Evolutionary conservation across 2,888 invertebrate species (phyloP), one percentile per base, ranked within the genome.

Genomic region (Tetramorium bicarinatum): DNA sequence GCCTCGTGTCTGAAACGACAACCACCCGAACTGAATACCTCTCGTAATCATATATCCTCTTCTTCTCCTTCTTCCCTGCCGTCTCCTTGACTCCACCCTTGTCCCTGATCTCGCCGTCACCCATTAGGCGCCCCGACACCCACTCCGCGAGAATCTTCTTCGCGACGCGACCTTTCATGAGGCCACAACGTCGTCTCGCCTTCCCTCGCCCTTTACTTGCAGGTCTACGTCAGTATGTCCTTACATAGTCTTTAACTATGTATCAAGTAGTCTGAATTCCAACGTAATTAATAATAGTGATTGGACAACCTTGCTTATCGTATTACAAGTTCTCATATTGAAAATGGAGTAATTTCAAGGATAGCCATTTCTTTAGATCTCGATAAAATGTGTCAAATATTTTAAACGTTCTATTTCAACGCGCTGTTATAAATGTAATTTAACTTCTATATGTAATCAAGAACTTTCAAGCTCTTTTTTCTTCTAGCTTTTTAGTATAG

Each of bases 1-100:
- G 91, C 90, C 87, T 90, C 91, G 91, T 92, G 91, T 91, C 88
- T 88, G 87, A 88, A 91, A 91, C 91, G 92, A 92, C 91, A 88
- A 90, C 88, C 85, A 92, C 88, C 87, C 90, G 89, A 86, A 90
- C 91, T 88, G 91, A 92, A 91, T 92, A 91, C 85, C 87, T 87
- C 85, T 88, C 87, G 89, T 91, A 91, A 91, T 91, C 91, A 87
- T 88, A 91, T 81, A 84, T 86, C 76, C 86, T 84, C 80, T 64
- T 25, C 83, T 79, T 44, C 83, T 77, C 66, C 85, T 69, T 76
- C 71, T 15, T 44, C 44, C 47, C 18, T 29, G 11, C 18, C 54
- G 6, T 34, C 47, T 13, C 25, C 29, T 41, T 15, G 29, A 29
- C n/a, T 18, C 62, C 66, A 15, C 34, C 49, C 59, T 61, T 56